Evolutionary conservation across 2,888 invertebrate genomes (phyloP).

Genomic region (Ormyrus thymus): DNA sequence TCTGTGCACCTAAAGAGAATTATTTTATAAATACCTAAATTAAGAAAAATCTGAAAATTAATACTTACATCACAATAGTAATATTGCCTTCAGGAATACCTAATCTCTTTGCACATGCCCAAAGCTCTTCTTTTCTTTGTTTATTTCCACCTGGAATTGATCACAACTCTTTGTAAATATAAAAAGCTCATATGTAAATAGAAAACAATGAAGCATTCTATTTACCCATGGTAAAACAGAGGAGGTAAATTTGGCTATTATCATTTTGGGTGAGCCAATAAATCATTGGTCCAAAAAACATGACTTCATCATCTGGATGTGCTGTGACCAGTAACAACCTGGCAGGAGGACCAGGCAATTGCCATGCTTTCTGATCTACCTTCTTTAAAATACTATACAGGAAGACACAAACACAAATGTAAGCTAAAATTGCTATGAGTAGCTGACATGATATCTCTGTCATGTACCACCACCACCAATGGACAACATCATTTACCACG

Average conservation of each 20-base stretch:
- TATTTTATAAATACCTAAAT: not conserved
- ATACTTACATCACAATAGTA: constrained; percentile 77
- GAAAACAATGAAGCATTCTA: not conserved
- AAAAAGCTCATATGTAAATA: not conserved
- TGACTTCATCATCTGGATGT: constrained; percentile 99
- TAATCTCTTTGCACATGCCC: constrained; percentile 86
- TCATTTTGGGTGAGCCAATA: constrained; percentile 81
- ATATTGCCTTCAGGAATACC: constrained; percentile 88
- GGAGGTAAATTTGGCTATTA: constrained; percentile 83
- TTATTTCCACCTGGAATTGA: constrained; percentile 68
- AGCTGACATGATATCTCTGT: constrained; percentile 71
- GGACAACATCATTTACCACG: constrained; percentile 66
- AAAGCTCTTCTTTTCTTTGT: constrained; percentile 85
- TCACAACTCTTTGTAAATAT: not conserved
- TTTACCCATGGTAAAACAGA: constrained; percentile 90
- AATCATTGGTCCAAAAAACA: constrained; percentile 98
- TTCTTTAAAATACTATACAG: constrained; percentile 68
- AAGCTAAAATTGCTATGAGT: constrained; percentile 66
- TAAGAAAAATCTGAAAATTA: not conserved
- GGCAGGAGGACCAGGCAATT: constrained; percentile 71
- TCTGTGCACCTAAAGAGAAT: constrained; percentile 79
- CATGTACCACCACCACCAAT: constrained; percentile 71
- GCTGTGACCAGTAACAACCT: constrained; percentile 90
- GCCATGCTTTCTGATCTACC: constrained; percentile 70
- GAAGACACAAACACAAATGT: constrained; percentile 68